Base-by-base conservation (phyloP, 2,888 invertebrate species). In the Agonopterix heracliana region DNA sequence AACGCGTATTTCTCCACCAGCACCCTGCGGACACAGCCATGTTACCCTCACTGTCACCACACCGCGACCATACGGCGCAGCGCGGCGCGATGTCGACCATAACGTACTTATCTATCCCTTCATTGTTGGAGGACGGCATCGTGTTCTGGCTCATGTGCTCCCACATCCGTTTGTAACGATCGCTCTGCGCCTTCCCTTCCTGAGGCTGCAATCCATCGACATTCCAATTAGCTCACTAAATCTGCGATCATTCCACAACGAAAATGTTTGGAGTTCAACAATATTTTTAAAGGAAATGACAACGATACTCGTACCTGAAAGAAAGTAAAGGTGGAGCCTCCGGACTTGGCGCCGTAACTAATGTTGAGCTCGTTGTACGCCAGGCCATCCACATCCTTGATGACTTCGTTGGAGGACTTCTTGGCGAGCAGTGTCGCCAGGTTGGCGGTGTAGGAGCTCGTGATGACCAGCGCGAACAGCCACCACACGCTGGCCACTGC, bases 371-470 rank as follows among this genome's bases (percentile, higher is more conserved):
- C 93, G 63, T 92, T 92, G 59, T 92, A 89, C 0, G 95, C 94
- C 44, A 98, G 89, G 64, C 97, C 98, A 50, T 94, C 93, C 8
- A 95, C 96, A 74, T 92, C 92, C 61, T 92, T 89, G 61, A 95
- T 93, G 7, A 92, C 90, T 34, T 91, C 90, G n/a, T 87, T 89
- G 42, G 91, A 78, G 1, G 91, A 90, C 76, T 96, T 95, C 48
- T 95, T 92, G 0, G 97, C 96, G 34, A 97, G 90, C 75, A 96
- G 95, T 48, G 97, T 96, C 41, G 97, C 96, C 66, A 97, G 89
- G 88, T 97, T 97, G 48, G 97, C 97, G 0, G 96, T 96, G 79
- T 97, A 97, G 4, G 96, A 96, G 53, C 93, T 92, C 17, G 94
- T 93, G 89, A 95, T 93, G 66, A 96, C 96, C 55, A 96, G 86